Conservation (phyloP, 2,888 invertebrate species). For the Epirrhoe alternata region DNA sequence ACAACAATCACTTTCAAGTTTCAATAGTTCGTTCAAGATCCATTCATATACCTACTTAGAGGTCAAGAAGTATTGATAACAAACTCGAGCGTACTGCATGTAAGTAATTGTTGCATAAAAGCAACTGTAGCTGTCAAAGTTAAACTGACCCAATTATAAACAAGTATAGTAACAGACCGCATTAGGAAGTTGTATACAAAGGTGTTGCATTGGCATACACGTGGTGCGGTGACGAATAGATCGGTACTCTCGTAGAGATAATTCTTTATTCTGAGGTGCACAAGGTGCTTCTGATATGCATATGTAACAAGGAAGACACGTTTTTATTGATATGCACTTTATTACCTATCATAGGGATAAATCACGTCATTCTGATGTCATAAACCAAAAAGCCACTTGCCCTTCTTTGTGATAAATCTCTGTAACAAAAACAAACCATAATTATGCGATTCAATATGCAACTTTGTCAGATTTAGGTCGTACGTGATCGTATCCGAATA, state of each 20-base stretch:
- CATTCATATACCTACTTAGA: no score
- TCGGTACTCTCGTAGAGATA: constrained; percentile 45
- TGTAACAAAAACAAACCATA: constrained; percentile 42
- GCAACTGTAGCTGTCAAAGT: not conserved
- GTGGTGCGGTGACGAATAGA: constrained; percentile 41
- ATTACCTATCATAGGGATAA: constrained; percentile 28
- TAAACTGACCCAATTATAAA: constrained; percentile 31
- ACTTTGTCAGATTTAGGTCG: constrained; percentile 68
- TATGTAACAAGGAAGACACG: constrained; percentile 36
- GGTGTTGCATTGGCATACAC: constrained; percentile 38
- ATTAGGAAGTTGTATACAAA: constrained; percentile 43
- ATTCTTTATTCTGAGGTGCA: constrained; percentile 37
- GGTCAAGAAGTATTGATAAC: no score
- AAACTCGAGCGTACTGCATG: not conserved
- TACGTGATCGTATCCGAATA: constrained; percentile 66
- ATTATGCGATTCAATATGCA: constrained; percentile 50
- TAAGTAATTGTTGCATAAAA: not conserved
- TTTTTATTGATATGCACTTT: constrained; percentile 29
- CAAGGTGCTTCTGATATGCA: constrained; percentile 47
- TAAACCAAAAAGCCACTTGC: constrained; percentile 16
- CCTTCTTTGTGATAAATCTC: constrained; percentile 26
- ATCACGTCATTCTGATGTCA: constrained; percentile 32
- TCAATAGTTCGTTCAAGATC: not conserved
- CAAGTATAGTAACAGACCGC: constrained; percentile 18
- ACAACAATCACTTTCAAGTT: not conserved